Base-by-base conservation (phyloP, 2,113 vertebrate genomes). In the Corythaixoides concolor region DNA sequence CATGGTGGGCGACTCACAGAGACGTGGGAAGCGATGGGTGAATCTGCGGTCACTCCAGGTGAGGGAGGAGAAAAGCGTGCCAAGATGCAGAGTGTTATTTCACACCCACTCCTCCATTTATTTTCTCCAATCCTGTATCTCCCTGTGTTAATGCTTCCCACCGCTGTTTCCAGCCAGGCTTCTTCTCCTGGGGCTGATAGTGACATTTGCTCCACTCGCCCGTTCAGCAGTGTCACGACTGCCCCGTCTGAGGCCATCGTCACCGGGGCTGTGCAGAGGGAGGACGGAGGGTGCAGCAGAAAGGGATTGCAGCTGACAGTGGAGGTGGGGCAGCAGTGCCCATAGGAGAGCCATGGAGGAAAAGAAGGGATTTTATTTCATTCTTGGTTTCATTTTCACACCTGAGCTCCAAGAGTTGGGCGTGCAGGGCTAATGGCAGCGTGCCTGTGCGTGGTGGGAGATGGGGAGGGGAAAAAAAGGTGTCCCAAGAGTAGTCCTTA, bases 1-100 rank as follows among this genome's bases (percentile, higher is more conserved):
- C 2, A 1, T 14, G 5, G 11, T 0, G 1, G 24, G 70, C 24
- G 9, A 8, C 33, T 35, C 5, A 2, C 8, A 5, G 5, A 58
- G 70, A 49, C 17, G 2, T 30, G 66, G n/a, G 81, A 37, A 79
- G 62, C 78, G 41, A 45, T 39, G 28, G 66, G 55, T 53, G 68
- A 74, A 83, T 28, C 72, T 72, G 63, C 1, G 1, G 33, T 72
- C 45, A 39, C n/a, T 50, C 41, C 5, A 2, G 47, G 37, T 17
- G 20, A 85, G 62, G 82, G 75, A 79, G 72, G 33, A 92, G 55
- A 28, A 27, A 68, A 69, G 45, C 15, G 4, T 21, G 49, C 6
- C 22, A 70, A 50, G 55, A 74, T 12, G 9, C 1, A 35, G 67
- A 11, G 6, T 62, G 30, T 58, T 68, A 20, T 77, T 89, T 76